phyloP scores from a whole-genome alignment of 2,888 invertebrate genomes.

The Altica lythri region DNA sequence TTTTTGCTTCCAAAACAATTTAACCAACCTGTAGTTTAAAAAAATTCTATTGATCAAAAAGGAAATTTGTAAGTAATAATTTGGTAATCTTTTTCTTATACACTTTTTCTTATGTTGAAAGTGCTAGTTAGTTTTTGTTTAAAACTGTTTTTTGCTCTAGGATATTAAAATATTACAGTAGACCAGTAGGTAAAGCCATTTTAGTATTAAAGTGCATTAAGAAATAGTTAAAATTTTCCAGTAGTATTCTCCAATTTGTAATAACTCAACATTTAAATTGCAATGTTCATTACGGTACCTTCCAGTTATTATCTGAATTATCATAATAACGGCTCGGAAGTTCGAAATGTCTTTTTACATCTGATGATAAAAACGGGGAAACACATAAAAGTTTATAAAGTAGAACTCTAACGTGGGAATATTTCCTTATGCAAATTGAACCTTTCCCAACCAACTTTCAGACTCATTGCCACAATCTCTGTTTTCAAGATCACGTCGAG shows the following conservation, averaged over 20 bases:
- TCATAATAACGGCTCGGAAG: constrained; percentile 17
- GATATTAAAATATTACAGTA: too few species aligned
- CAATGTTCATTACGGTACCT: background rate
- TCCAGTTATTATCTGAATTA: constrained; percentile 20
- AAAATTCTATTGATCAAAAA: too few species aligned
- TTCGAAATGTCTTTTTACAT: constrained; percentile 21
- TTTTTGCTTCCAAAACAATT: too few species aligned
- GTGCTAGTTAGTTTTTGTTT: too few species aligned
- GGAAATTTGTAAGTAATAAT: too few species aligned
- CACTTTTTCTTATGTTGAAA: too few species aligned
- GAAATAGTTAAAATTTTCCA: too few species aligned
- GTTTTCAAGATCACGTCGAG: constrained; percentile 23
- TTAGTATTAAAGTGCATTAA: too few species aligned
- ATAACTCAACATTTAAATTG: constrained; percentile 13
- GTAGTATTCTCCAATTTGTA: constrained; percentile 7
- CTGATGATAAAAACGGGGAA: constrained; percentile 24
- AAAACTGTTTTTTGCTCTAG: too few species aligned
- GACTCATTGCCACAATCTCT: constrained; percentile 26
- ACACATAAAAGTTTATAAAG: constrained; percentile 28
- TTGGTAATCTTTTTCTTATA: too few species aligned
- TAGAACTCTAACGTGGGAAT: constrained; percentile 26
- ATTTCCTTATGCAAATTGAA: constrained; percentile 32
- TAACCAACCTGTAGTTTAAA: too few species aligned
- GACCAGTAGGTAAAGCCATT: too few species aligned
- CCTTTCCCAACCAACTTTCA: constrained; percentile 26